Conservation (phyloP, 2,888 invertebrate genomes). For the Ophioninae sp. region DNA sequence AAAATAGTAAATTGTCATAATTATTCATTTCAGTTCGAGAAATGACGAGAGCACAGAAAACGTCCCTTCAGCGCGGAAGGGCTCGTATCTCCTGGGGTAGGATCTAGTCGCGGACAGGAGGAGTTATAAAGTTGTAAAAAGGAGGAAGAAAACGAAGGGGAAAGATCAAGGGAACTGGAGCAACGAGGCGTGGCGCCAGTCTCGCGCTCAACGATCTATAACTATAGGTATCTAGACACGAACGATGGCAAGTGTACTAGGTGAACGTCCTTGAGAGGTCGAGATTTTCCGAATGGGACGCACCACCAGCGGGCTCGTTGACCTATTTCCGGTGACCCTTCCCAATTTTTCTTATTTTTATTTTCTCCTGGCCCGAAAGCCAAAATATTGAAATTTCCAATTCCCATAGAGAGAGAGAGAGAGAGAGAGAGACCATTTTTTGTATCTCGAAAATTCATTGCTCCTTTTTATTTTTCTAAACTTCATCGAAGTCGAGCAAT, state of each 20-base stretch:
- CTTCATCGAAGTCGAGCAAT: too few species aligned
- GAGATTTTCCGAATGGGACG: slow-evolving; percentile 49
- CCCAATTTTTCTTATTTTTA: neutral
- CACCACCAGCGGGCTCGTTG: slow-evolving; percentile 25
- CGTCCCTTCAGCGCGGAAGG: neutral
- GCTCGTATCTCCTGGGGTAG: slow-evolving; percentile 18
- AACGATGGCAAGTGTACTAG: slow-evolving; percentile 44
- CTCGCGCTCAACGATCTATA: slow-evolving; percentile 38
- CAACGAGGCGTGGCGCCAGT: slow-evolving; percentile 67
- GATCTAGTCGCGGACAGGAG: slow-evolving; percentile 13
- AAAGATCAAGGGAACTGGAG: slow-evolving; percentile 68
- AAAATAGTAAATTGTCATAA: neutral
- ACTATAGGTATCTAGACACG: slow-evolving; percentile 11
- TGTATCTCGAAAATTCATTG: too few species aligned
- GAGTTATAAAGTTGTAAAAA: slow-evolving; percentile 20
- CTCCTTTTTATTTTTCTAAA: too few species aligned
- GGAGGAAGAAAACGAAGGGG: slow-evolving; percentile 49
- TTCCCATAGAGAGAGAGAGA: too few species aligned
- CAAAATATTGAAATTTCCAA: neutral
- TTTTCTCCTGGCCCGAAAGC: neutral
- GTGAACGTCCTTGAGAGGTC: slow-evolving; percentile 70
- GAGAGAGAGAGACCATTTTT: too few species aligned
- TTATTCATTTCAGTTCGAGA: neutral
- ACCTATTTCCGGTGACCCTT: slow-evolving; percentile 10
- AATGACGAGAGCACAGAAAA: neutral